Evolutionary conservation across 2,888 invertebrate genomes (phyloP).

Genomic region (Pristionchus maxplancki): DNA sequence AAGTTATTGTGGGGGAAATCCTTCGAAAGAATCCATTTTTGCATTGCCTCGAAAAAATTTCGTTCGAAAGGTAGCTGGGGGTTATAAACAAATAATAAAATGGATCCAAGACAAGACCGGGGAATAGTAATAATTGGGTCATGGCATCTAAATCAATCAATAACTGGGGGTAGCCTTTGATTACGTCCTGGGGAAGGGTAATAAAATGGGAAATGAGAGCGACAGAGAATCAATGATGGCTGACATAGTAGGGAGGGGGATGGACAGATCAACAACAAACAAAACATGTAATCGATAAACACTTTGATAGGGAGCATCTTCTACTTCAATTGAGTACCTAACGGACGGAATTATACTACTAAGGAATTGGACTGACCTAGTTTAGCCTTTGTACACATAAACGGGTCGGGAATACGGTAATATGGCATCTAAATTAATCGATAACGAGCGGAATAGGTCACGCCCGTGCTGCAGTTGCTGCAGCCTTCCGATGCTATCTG

Average conservation of each 20-base stretch:
- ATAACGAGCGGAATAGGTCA: neutral
- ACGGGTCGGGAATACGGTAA: neutral
- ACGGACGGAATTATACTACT: neutral
- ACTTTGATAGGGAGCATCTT: neutral
- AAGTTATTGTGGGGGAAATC: neutral
- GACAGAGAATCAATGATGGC: conserved; percentile 3
- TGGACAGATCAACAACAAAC: neutral
- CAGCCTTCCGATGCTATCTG: neutral
- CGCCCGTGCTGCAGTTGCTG: neutral
- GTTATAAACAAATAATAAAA: neutral
- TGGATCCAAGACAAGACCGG: conserved; percentile 9
- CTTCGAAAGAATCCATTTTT: neutral
- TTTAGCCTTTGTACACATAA: conserved; percentile 14
- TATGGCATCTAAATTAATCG: conserved; percentile 5
- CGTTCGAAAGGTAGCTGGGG: neutral
- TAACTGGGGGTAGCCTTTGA: neutral
- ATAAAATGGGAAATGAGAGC: neutral
- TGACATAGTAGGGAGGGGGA: neutral
- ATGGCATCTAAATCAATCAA: conserved; percentile 2
- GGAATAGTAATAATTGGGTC: neutral
- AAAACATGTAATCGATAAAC: conserved; percentile 14
- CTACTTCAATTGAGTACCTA: conserved; percentile 20
- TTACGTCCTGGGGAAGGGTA: neutral
- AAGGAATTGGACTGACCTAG: neutral
- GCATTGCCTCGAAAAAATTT: conserved; percentile 2